Conservation (phyloP, 2,113 vertebrate species). For the Poeciliopsis prolifica region DNA sequence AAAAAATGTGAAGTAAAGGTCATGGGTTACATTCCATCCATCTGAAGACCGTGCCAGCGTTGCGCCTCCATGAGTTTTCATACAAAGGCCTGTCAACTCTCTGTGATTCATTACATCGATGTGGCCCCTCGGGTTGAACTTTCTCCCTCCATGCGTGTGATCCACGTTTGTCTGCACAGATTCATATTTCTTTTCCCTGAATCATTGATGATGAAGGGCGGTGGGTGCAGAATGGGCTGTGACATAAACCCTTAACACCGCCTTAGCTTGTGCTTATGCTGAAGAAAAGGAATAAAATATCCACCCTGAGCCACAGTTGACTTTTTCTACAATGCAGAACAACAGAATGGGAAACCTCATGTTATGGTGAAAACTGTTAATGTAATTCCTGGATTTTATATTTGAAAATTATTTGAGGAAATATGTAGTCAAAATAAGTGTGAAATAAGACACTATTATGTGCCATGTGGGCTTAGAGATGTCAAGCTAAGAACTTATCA, state of each 20-base stretch:
- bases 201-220: constrained; percentile 13
- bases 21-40: constrained; percentile 42
- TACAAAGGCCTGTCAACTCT: constrained; percentile 52
- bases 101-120: constrained; percentile 41
- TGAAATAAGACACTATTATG: too few relatives aligned
- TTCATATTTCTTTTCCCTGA: constrained; percentile 25
- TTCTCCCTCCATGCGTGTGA: constrained; percentile 21
- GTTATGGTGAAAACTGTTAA: not conserved
- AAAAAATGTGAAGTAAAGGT: constrained; percentile 18
- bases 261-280: not conserved
- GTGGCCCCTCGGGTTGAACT: constrained; percentile 8
- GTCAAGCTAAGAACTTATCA: too few relatives aligned
- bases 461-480: too few relatives aligned
- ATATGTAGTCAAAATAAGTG: too few relatives aligned
- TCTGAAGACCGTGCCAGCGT: constrained; percentile 36
- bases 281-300: not conserved
- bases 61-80: constrained; percentile 54
- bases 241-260: constrained; percentile 11
- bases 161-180: constrained; percentile 31
- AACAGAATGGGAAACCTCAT: not conserved
- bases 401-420: not conserved
- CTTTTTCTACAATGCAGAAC: not conserved
- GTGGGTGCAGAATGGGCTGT: not conserved
- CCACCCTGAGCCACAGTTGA: not conserved
- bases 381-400: too few relatives aligned